Base-by-base conservation (phyloP, 2,113 vertebrate genomes). In the Gymnorhina tibicen region DNA sequence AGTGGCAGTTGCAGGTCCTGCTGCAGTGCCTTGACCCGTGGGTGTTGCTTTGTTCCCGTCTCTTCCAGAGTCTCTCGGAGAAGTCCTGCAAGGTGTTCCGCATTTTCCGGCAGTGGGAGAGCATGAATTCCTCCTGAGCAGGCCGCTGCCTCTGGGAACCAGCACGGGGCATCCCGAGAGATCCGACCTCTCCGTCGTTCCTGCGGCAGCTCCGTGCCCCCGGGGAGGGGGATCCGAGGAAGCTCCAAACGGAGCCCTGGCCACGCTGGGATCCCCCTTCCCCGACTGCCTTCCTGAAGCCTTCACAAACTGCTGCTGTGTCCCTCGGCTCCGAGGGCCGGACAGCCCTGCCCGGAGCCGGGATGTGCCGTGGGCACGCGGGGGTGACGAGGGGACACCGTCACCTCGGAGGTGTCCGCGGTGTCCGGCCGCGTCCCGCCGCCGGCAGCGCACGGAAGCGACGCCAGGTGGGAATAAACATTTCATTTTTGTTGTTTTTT, bases 61-160 rank as follows among this genome's bases (percentile, higher is more conserved):
- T 78, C 62, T 63, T 3, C 0, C 85, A 99, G 99, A 98, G 97
- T 47, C 98, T 99, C 59, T 98, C 98, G 2, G 99, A 99, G 93
- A 99, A 99, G 55, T 99, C 99, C 82, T 98, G 98, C 97, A 99
- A 98, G 66, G 99, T 99, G 24, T 99, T 99, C 96, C 98, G 98
- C 87, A 99, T 99, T 93, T 99, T 99, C 96, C 98, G 98, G 22
- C 99, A 99, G 93, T 99, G 99, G 99, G 99, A 99, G 94, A 97
- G 98, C 46, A 91, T 97, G 52, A 97, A 98, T n/a, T 97, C 98
- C 41, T 97, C 98, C 88, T 98, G 97, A 99, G 94, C 49, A 32
- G 12, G 13, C 14, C 11, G 4, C 77, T 52, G 49, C 63, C 82
- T 39, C 60, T 16, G 37, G 35, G 12, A 52, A 3, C 20, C 13